Conservation (phyloP, 2,888 invertebrate genomes). For the Platerodrilus igneus region DNA sequence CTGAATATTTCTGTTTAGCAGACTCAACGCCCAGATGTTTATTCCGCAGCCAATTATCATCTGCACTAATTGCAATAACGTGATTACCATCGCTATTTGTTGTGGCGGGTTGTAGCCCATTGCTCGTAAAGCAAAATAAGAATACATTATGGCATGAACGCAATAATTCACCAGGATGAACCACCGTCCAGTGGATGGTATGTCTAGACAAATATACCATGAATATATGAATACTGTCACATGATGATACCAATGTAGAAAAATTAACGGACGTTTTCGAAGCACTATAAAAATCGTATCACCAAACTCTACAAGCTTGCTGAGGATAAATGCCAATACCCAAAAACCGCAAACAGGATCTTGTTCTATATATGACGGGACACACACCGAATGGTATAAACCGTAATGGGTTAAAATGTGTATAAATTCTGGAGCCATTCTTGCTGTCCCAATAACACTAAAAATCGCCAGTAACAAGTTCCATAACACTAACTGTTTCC, state of each 20-base stretch:
- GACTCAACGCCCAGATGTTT: slow-evolving; percentile 83
- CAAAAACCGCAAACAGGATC: slow-evolving; percentile 94
- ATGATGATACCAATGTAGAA: slow-evolving; percentile 96
- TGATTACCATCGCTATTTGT: slow-evolving; percentile 85
- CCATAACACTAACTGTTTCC: slow-evolving; percentile 85
- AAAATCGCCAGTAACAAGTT: slow-evolving; percentile 89
- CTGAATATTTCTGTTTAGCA: slow-evolving; percentile 65
- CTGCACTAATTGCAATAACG: slow-evolving; percentile 83
- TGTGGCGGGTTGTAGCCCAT: slow-evolving; percentile 82
- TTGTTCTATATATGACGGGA: slow-evolving; percentile 88
- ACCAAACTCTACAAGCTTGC: slow-evolving; percentile 93
- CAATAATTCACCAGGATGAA: slow-evolving; percentile 93
- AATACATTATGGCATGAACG: slow-evolving; percentile 88
- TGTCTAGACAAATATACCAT: slow-evolving; percentile 90
- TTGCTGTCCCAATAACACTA: slow-evolving; percentile 88
- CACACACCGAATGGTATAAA: slow-evolving; percentile 92
- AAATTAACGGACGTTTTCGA: slow-evolving; percentile 88
- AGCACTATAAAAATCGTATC: slow-evolving; percentile 93
- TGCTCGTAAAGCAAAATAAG: slow-evolving; percentile 82
- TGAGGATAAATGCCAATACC: slow-evolving; percentile 95
- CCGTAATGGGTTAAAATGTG: slow-evolving; percentile 87
- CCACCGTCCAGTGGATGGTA: slow-evolving; percentile 87
- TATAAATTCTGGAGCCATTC: slow-evolving; percentile 90
- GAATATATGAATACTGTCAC: slow-evolving; percentile 90
- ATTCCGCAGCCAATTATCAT: slow-evolving; percentile 93